A percentile compares a stretch with the other conserved stretches of the same genome.
Evolutionary conservation across 2,888 invertebrate species (phyloP).

Genomic region (Bugulina stolonifera): DNA sequence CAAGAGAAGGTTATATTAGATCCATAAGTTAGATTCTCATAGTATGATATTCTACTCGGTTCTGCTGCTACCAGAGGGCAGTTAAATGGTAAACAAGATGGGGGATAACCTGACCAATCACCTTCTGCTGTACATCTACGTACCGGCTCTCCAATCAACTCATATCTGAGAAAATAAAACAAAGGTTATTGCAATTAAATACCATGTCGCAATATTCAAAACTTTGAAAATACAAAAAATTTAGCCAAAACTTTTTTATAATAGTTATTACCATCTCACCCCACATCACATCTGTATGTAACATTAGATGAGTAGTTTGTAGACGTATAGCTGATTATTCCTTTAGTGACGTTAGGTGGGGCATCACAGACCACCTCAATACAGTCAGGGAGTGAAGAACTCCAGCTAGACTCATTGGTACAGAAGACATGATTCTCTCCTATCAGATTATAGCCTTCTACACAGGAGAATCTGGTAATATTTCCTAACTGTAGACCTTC

Average conservation of each 20-base stretch:
- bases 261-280: background rate
- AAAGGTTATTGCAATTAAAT: too few species aligned
- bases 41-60: background rate
- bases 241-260: too few species aligned
- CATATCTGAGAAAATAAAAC: slow-evolving; percentile 58
- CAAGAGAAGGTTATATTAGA: slow-evolving; percentile 3
- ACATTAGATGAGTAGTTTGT: background rate
- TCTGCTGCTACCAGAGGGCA: slow-evolving; percentile 30
- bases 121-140: slow-evolving; percentile 63
- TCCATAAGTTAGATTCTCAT: background rate
- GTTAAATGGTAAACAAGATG: slow-evolving; percentile 56
- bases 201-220: too few species aligned
- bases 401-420: background rate
- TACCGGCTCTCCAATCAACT: slow-evolving; percentile 56
- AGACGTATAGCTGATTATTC: background rate
- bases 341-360: background rate
- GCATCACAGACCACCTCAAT: background rate
- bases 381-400: background rate
- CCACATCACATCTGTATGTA: background rate
- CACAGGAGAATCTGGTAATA: background rate
- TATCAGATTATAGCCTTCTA: background rate
- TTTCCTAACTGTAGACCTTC: background rate
- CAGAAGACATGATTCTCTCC: background rate
- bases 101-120: slow-evolving; percentile 63
- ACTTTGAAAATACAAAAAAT: too few species aligned